A percentile compares a stretch with the other conserved stretches of the same genome.
Evolutionary conservation across 2,113 vertebrate species (phyloP).

Genomic region (Myotis yumanensis): DNA sequence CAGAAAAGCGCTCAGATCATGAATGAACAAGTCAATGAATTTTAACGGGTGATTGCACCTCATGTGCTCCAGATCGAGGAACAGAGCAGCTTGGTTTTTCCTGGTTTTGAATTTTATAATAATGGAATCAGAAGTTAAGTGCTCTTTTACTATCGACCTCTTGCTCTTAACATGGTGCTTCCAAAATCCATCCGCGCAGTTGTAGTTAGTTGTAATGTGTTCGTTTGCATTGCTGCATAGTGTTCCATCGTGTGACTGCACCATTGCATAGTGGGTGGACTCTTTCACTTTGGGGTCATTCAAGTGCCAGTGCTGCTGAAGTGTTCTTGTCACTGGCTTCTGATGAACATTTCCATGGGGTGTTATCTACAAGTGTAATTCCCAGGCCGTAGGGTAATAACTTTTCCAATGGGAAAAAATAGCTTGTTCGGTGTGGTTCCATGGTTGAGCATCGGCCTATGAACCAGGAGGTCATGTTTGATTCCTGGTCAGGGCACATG

Average conservation of each 20-base stretch:
- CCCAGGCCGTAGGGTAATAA: neutral
- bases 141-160: neutral
- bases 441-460: neutral
- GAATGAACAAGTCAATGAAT: neutral
- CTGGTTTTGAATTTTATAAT: neutral
- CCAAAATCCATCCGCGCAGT: neutral
- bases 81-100: neutral
- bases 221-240: neutral
- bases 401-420: neutral
- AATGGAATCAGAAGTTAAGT: neutral
- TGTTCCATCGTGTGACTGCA: neutral
- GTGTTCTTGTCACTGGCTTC: neutral
- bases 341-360: neutral
- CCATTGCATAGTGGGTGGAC: too few species aligned
- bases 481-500: neutral
- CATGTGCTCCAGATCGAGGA: neutral
- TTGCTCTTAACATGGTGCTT: neutral
- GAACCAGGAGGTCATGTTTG: neutral
- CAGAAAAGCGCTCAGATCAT: neutral
- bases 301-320: rapidly evolving
- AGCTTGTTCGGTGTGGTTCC: neutral
- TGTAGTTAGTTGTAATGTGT: too few species aligned
- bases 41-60: neutral
- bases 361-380: neutral
- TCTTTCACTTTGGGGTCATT: neutral